These are phyloP conservation scores for Tachina grossa DNA, from an alignment of 2,888 invertebrate species.

Conservation along the genomic window DNA sequence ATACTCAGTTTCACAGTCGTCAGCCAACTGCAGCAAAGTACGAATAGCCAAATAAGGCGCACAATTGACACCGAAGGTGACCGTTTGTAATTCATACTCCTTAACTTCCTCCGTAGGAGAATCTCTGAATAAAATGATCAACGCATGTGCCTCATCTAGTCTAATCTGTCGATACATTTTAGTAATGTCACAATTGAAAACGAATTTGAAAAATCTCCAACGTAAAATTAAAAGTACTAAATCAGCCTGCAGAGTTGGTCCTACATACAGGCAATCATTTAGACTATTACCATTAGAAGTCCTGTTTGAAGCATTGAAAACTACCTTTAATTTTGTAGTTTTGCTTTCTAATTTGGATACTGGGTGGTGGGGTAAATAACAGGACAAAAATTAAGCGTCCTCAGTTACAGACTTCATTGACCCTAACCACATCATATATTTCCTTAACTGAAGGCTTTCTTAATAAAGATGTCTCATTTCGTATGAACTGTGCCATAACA, in stretches of 20 bases:
- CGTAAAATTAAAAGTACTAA: background rate
- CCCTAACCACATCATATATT: background rate
- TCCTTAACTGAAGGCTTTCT: background rate
- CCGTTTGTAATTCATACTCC: constrained; percentile 62
- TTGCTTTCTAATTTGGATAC: background rate
- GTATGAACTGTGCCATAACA: background rate
- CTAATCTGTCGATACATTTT: background rate
- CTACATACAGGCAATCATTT: background rate
- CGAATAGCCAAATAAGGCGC: background rate
- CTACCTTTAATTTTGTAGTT: background rate
- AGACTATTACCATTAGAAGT: background rate
- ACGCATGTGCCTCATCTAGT: background rate
- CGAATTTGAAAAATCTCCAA: background rate
- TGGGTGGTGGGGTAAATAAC: constrained; percentile 7
- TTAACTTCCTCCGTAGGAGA: constrained; percentile 22
- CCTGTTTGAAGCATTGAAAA: background rate
- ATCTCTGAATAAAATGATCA: background rate
- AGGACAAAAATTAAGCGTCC: background rate
- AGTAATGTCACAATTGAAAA: background rate
- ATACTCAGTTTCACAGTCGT: background rate
- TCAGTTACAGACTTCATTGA: background rate
- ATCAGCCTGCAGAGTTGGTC: background rate
- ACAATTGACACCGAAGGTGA: constrained; percentile 60
- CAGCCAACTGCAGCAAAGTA: background rate
- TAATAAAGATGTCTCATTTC: background rate